Evolutionary conservation across 2,797 vertebrate genomes (phyloP), one percentile per base, ranked within the genome.

Genomic region (Atherinosoma microstoma): DNA sequence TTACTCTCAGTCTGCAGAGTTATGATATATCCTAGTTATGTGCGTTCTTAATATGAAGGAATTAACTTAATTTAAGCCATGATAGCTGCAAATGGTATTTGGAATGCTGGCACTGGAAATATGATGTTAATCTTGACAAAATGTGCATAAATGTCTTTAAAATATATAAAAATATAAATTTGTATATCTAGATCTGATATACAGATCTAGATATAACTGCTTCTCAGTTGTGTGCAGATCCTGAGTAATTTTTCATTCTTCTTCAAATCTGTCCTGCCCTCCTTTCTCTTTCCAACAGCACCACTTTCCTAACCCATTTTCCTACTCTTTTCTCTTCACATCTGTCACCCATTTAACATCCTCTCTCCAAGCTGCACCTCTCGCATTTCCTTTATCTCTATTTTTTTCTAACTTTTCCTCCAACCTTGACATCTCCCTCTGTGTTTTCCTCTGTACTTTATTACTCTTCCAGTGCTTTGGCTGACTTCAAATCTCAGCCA

Each of bases 261-360:
- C 35, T 51, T 85, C 64, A 62, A 73, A 73, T 82, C 66, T 54
- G 24, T 72, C 27, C 71, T 58, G 63, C 72, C 78, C 75, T 83
- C 58, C 42, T 78, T 67, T 78, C 56, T 70, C 62, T 76, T 61
- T 78, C 51, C 27, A 15, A 29, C 59, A 83, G 61, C 45, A 18
- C 51, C 38, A 62, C 71, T 70, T 78, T 76, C 74, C 64, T 56
- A 22, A 78, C 76, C 51, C 38, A 62, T 69, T 70, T 78, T 76
- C 74, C 64, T 56, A 22, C 73, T 68, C 60, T 27, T 78, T 67
- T 58, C 74, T 74, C 63, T n/a, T 54, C 47, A 42, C 70, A 66
- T 66, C 67, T 70, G 51, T 87, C 74, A 74, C 71, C 67, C 64
- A 75, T 89, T 75, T 83, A 76, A 87, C 81, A 80, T 72, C 65